phyloP scores from a whole-genome alignment of 2,113 vertebrate species.

The Zosterops borbonicus region DNA sequence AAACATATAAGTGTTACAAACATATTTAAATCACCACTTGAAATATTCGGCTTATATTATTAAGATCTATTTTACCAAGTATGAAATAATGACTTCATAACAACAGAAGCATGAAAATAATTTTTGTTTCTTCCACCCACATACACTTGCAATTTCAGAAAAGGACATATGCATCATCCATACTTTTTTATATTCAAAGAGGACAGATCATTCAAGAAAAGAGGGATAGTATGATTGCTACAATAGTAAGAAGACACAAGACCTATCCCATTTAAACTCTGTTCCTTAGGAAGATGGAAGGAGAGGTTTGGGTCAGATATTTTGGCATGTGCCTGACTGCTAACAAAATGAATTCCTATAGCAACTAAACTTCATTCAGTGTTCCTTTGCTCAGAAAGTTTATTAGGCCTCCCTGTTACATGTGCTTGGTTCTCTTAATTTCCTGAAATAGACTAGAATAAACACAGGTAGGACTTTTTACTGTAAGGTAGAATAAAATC shows the following conservation, averaged over 20 bases:
- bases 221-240: slow-evolving; percentile 51
- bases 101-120: slow-evolving; percentile 65
- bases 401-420: slow-evolving; percentile 1
- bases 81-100: slow-evolving; percentile 70
- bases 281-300: not conserved
- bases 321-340: slow-evolving; percentile 15
- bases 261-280: slow-evolving; percentile 5
- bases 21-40: slow-evolving; percentile 70
- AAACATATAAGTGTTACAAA: slow-evolving; percentile 77
- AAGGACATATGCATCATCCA: slow-evolving; percentile 57
- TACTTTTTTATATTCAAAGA: slow-evolving; percentile 63
- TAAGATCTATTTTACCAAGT: slow-evolving; percentile 61
- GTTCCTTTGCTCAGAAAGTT: not conserved
- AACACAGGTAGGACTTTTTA: not conserved
- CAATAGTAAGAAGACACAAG: slow-evolving; percentile 33
- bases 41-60: slow-evolving; percentile 72
- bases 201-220: slow-evolving; percentile 67
- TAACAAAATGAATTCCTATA: not conserved
- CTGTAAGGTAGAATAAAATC: slow-evolving; percentile 12
- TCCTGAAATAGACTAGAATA: slow-evolving; percentile 32
- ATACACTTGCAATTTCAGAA: slow-evolving; percentile 68
- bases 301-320: slow-evolving; percentile 23
- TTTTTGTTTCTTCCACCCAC: slow-evolving; percentile 61
- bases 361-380: not conserved
- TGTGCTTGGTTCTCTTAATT: slow-evolving; percentile 20